phyloP scores from a whole-genome alignment of 2,888 invertebrate genomes.

The Cheilosia urbana region DNA sequence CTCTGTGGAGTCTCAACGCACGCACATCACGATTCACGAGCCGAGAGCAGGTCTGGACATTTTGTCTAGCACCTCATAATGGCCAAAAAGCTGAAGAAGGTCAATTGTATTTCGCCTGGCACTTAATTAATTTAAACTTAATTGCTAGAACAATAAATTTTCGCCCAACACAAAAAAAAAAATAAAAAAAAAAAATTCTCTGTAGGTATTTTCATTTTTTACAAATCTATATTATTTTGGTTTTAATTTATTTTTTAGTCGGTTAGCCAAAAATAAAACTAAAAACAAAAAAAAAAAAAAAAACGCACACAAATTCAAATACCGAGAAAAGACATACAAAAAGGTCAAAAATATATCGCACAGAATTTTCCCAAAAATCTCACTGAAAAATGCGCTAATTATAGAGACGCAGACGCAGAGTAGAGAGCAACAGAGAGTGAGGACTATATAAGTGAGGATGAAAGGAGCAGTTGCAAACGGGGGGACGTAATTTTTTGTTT shows the following conservation, averaged over 20 bases:
- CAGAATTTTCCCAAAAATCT: constrained; percentile 62
- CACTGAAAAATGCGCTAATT: constrained; percentile 42
- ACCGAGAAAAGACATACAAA: constrained; percentile 60
- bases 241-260: constrained; percentile 23
- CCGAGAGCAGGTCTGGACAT: constrained; percentile 76
- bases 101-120: constrained; percentile 80
- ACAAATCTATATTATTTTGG: background rate
- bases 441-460: background rate
- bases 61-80: constrained; percentile 77
- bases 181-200: constrained; percentile 4
- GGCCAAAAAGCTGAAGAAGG: constrained; percentile 77
- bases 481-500: constrained; percentile 12
- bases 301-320: constrained; percentile 17
- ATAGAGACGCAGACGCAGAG: constrained; percentile 27
- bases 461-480: background rate
- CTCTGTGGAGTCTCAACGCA: background rate
- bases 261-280: constrained; percentile 67
- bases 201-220: background rate
- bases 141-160: constrained; percentile 71
- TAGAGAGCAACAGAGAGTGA: background rate
- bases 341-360: constrained; percentile 73
- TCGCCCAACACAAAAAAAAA: constrained; percentile 30
- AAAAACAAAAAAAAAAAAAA: background rate
- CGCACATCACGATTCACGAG: constrained; percentile 28
- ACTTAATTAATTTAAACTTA: constrained; percentile 71